Evolutionary conservation across 2,888 invertebrate genomes (phyloP).

Genomic region (Drosophila yooni): DNA sequence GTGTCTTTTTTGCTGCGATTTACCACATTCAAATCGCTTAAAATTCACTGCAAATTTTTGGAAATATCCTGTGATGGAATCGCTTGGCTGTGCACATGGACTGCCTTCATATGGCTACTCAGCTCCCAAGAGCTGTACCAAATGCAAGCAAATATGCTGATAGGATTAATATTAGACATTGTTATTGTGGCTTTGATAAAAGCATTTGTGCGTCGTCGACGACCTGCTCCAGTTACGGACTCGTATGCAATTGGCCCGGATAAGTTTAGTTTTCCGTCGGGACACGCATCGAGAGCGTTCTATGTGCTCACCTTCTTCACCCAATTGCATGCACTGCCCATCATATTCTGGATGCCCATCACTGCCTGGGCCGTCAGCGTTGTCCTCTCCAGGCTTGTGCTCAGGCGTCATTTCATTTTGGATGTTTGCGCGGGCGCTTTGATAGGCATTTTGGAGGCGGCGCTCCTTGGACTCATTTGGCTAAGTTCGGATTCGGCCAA

Average conservation of each 20-base stretch:
- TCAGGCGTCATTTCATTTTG: constrained; percentile 94
- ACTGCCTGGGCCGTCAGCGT: constrained; percentile 91
- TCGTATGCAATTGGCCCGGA: constrained; percentile 90
- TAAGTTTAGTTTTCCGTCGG: constrained; percentile 96
- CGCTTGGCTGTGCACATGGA: constrained; percentile 92
- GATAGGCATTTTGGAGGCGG: constrained; percentile 90
- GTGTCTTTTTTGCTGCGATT: constrained; percentile 78
- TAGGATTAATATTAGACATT: constrained; percentile 92
- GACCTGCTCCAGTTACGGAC: constrained; percentile 90
- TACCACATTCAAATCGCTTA: constrained; percentile 77
- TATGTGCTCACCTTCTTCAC: constrained; percentile 91
- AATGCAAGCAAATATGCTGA: constrained; percentile 93
- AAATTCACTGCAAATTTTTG: constrained; percentile 80
- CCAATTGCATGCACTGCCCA: constrained; percentile 87
- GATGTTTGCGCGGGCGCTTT: constrained; percentile 92
- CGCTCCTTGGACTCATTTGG: constrained; percentile 89
- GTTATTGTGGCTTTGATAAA: constrained; percentile 91
- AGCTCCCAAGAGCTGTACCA: constrained; percentile 89
- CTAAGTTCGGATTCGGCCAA: constrained; percentile 86
- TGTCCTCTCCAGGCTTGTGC: constrained; percentile 91
- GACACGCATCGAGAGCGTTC: constrained; percentile 94
- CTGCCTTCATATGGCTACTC: constrained; percentile 91
- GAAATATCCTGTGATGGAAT: constrained; percentile 95
- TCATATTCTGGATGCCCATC: constrained; percentile 88
- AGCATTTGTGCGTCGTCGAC: constrained; percentile 90